Conservation (phyloP, 2,888 invertebrate genomes). For the Colletes collaris region DNA sequence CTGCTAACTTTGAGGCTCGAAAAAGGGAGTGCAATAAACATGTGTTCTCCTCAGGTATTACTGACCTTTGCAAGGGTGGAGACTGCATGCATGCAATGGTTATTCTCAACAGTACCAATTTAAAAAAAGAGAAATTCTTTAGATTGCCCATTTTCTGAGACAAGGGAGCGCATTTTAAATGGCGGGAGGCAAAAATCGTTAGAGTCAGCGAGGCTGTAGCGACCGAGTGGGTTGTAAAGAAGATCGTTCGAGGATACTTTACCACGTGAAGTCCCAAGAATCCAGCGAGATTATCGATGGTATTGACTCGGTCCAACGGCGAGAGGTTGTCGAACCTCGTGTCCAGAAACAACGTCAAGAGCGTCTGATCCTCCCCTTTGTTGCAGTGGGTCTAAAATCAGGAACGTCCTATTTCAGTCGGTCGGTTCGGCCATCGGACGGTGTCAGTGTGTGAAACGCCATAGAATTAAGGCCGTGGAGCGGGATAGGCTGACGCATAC, state of each 20-base stretch:
- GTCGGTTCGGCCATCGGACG: conserved; percentile 1
- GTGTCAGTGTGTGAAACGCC: conserved; percentile 37
- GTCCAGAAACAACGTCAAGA: conserved; percentile 88
- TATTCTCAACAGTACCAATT: too few relatives aligned
- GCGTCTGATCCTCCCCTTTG: conserved; percentile 84
- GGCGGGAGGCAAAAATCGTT: background rate
- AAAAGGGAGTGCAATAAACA: too few relatives aligned
- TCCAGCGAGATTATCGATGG: conserved; percentile 88
- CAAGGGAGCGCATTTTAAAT: too few relatives aligned
- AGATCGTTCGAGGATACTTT: conserved; percentile 43
- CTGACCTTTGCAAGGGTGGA: too few relatives aligned
- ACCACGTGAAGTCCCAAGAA: conserved; percentile 89
- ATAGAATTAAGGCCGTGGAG: conserved; percentile 45
- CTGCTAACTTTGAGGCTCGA: too few relatives aligned
- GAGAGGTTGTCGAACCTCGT: conserved; percentile 86
- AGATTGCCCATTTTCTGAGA: too few relatives aligned
- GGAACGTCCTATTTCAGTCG: conserved; percentile 18
- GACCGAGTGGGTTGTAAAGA: too few relatives aligned
- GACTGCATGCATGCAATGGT: too few relatives aligned
- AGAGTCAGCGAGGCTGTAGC: background rate
- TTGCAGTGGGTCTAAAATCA: conserved; percentile 81
- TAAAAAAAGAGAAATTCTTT: too few relatives aligned
- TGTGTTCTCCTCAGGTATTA: too few relatives aligned
- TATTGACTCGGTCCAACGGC: conserved; percentile 87
- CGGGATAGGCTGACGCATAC: conserved; percentile 29